Base-by-base conservation (phyloP, 2,888 invertebrate genomes). In the Lasioglossum figueresi region DNA sequence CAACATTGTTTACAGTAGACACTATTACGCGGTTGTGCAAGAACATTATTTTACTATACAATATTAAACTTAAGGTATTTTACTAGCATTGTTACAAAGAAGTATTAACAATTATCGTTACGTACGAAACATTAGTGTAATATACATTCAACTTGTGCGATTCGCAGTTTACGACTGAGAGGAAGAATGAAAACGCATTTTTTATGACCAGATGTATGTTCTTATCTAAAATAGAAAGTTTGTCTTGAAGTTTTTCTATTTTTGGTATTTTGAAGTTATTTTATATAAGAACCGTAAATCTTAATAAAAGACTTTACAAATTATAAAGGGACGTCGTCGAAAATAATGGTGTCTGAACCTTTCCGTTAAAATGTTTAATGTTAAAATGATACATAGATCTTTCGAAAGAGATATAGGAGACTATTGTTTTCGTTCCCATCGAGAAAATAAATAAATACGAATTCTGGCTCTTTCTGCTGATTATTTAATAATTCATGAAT, bases 131-230 rank as follows among this genome's bases (percentile, higher is more conserved):
- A 68, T 68, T 40, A 68, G 4, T 68, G 37, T 68, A 68, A 23
- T 68, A 68, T 68, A 68, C 40, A 68, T 23, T 40, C n/a, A 37
- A 66, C 66, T 66, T 66, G 8, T 34, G 66, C 34, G 66, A 34
- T 34, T 19, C 3, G 19, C 34, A 23, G 23, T 66, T 34, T 34
- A 23, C 23, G 66, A 66, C 3, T 66, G 66, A 66, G 16, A 63
- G 66, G 19, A 43, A 43, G 31, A 52, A 73, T 73, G 73, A 34
- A 73, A 31, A 73, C 23, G 73, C 31, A 63, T 40, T 76, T 63
- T 63, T 31, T 76, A 31, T 75, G 27, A 59, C 10, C 23, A 63
- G 59, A 76, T 76, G 76, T 63, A 63, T 76, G 56, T 40, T 76
- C 12, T 59, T 31, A 45, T 76, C 12, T 43, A 31, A 63, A 37